Evolutionary conservation across 2,113 vertebrate genomes (phyloP), one percentile per base, ranked within the genome.

Genomic region (Scalopus aquaticus): DNA sequence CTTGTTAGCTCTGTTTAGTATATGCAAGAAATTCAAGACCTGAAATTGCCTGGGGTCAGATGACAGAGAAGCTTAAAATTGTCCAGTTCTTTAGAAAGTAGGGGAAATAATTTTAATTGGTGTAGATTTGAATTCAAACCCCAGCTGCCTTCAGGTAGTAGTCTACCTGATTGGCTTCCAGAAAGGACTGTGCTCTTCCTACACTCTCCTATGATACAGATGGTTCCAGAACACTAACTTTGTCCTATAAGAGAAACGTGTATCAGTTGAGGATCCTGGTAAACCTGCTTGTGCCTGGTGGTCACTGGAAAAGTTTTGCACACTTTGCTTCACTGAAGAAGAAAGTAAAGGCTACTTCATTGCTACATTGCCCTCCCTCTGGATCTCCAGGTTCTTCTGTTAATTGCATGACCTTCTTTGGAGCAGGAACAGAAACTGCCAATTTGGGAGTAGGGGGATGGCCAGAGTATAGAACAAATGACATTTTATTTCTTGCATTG

Each of bases 81-180:
- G 1, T 67, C 32, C 1, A 19, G 12, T 60, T 93, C 35, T 22
- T 19, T 88, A 74, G 78, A 60, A 94, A 93, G 81, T 22, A 83
- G 73, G 39, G 22, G 6, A 60, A 82, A 58, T 90, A 16, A 37
- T 80, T 92, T 97, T 81, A 85, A 89, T 20, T 89, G 49, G 11
- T 32, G 22, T 7, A 46, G 22, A 72, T 42, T 32, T 87, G 30
- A 74, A 46, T 90, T 94, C 70, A 81, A 84, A 73, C 1, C 12
- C 44, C 28, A 56, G 17, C 13, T 60, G 5, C 49, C 93, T 70
- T 88, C 37, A 46, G 35, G 17, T 46, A 42, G 22, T 67, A 4
- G 16, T 51, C 16, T 74, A 77, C 32, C n/a, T n/a, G 51, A 30
- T 60, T 35, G 26, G 54, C 19, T 62, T 65, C 44, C 60, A 58